These are phyloP conservation scores for Drosophila birchii DNA, from an alignment of 2,888 invertebrate species.

Conservation along the genomic window DNA sequence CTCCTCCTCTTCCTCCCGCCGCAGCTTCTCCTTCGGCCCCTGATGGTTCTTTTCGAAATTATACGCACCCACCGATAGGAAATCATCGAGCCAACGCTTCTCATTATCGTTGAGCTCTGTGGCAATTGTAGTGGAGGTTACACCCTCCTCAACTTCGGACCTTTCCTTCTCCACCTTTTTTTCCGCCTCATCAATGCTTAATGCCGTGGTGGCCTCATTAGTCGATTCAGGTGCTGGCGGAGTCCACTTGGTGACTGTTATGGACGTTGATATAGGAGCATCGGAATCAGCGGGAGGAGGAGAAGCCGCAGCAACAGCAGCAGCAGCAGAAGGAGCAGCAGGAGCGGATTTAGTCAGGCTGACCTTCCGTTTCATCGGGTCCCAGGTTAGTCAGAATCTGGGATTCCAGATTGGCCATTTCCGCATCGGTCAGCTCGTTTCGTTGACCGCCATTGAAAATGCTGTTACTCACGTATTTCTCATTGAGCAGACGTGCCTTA, in stretches of 20 bases:
- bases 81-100: slow-evolving; percentile 83
- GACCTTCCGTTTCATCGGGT: slow-evolving; percentile 53
- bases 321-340: slow-evolving; percentile 5
- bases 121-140: slow-evolving; percentile 51
- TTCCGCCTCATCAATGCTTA: slow-evolving; percentile 66
- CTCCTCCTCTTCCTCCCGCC: slow-evolving; percentile 37
- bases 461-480: slow-evolving; percentile 82
- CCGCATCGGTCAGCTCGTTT: slow-evolving; percentile 80
- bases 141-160: slow-evolving; percentile 42
- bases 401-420: slow-evolving; percentile 81
- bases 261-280: slow-evolving; percentile 10
- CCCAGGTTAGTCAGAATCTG: slow-evolving; percentile 74
- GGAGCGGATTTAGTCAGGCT: slow-evolving; percentile 29
- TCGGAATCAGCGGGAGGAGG: slow-evolving; percentile 12
- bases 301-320: slow-evolving; percentile 12
- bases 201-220: slow-evolving; percentile 66
- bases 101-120: slow-evolving; percentile 80
- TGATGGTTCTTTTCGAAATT: slow-evolving; percentile 78
- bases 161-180: slow-evolving; percentile 15
- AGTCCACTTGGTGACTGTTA: slow-evolving; percentile 23
- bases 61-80: slow-evolving; percentile 82
- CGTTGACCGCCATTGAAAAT: slow-evolving; percentile 82
- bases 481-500: slow-evolving; percentile 68
- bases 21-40: slow-evolving; percentile 24
- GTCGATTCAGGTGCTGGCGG: slow-evolving; percentile 39